Evolutionary conservation across 2,113 vertebrate species (phyloP), one percentile per base, ranked within the genome.

Genomic region (Typhlomys cinereus): DNA sequence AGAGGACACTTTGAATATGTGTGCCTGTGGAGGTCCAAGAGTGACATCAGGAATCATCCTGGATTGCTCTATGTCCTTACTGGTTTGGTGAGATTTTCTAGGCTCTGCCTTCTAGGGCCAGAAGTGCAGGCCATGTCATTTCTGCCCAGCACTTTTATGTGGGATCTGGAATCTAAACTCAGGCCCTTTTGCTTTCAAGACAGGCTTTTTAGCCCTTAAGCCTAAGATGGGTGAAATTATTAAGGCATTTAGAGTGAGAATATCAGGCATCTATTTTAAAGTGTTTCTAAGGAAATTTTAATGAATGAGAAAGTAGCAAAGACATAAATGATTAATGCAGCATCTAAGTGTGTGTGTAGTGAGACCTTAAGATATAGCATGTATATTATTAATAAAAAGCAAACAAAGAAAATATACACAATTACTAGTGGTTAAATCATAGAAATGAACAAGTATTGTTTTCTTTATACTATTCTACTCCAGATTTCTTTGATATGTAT

Each of bases 221-320:
- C 52, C 52, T n/a, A n/a, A n/a, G n/a, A n/a, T 78, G 13, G 29
- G 29, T 85, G 62, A 74, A 80, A 90, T 1, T 71, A 48, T 84
- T 88, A 74, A 10, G 17, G 10, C 23, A 87, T n/a, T 61, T 81
- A 52, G 4, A 61, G 23, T 62, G 81, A 82, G 31, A 81, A 6
- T 88, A 66, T 31, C 75, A 31, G 75, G 23, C 23, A 73, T 20
- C 41, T 17, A 29, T 81, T 91, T 91, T 89, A 73, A 96, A 89
- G 74, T 86, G 54, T 94, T 96, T 81, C 52, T 85, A 17, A 85
- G 74, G 4, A 74, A 86, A 61, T 88, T 89, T 83, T 80, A 88
- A 74, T 90, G 62, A 29, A 12, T 36, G 50, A 74, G 39, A 89
- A 83, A 89, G 80, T 36, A 73, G 15, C 41, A 64, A 71, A 67